Evolutionary conservation across 1,140 invertebrate species (phyloP), one percentile per base, ranked within the genome.

Genomic region (Nixonia krombeini): DNA sequence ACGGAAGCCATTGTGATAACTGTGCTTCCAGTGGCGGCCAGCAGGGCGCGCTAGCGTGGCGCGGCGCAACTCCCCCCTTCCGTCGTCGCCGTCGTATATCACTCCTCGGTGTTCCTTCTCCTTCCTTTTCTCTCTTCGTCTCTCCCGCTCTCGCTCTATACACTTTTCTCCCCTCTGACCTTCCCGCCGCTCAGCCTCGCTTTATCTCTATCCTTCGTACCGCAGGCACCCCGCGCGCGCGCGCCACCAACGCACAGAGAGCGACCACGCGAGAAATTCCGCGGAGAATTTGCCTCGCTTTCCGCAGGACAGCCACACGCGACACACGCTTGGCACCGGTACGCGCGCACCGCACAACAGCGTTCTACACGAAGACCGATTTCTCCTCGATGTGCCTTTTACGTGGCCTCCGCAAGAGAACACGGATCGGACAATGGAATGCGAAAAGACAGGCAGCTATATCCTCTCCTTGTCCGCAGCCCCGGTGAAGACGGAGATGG

Each of bases 1-100:
- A 90, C 89, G 88, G 91, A 91, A 89, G 92, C 91, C 91, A 94
- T 93, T 89, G 87, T 88, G 87, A 87, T 87, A 87, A 87, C 87
- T 88, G 83, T 72, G 69, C 35, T 80, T 77, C 70, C 53, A 58
- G 40, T 31, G 65, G 65, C 41, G 72, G 59, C 71, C 70, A 89
- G 78, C 10, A 65, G 76, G 64, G 68, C 67, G 77, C 73, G 72
- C 49, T 50, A 52, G 26, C 17, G 38, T 64, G 65, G 69, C 45
- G 58, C 65, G 53, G 62, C 42, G 21, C 55, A 17, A 41, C 49
- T 35, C 55, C 38, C 40, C 58, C 59, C 10, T 38, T 61, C 40
- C 29, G 13, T 16, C 28, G 28, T 9, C 8, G 28, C n/a, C n/a
- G n/a, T n/a, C n/a, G n/a, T n/a, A n/a, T n/a, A n/a, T n/a, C n/a